These are phyloP conservation scores for Tetramorium simillimum DNA, from an alignment of 1,140 invertebrate species.

Conservation along the genomic window DNA sequence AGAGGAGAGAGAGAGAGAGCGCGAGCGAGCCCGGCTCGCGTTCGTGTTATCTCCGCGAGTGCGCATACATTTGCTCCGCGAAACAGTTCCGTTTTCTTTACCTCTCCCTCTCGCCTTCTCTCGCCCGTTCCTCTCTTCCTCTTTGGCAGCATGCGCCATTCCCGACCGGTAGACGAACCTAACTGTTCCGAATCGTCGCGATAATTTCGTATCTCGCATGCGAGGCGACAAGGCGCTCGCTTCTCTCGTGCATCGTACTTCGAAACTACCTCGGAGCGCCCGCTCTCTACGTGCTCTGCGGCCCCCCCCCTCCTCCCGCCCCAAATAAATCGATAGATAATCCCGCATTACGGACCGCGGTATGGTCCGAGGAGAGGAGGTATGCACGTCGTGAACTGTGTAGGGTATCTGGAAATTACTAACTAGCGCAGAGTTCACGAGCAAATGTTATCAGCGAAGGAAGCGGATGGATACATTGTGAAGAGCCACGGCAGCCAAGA, in stretches of 20 bases:
- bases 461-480: constrained; percentile 40
- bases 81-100: constrained; percentile 77
- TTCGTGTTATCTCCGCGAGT: constrained; percentile 77
- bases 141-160: constrained; percentile 59
- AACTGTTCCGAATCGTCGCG: constrained; percentile 78
- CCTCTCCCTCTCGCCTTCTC: constrained; percentile 49
- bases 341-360: constrained; percentile 57
- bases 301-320: background rate
- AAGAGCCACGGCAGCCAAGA: background rate
- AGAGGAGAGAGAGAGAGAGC: constrained; percentile 4
- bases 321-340: constrained; percentile 72
- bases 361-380: constrained; percentile 37
- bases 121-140: constrained; percentile 25
- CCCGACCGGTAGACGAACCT: constrained; percentile 78
- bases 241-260: constrained; percentile 61
- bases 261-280: constrained; percentile 54
- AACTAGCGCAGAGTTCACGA: constrained; percentile 56
- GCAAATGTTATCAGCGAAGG: constrained; percentile 52
- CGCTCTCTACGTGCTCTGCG: constrained; percentile 34
- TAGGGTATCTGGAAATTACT: constrained; percentile 53
- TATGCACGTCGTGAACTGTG: constrained; percentile 59
- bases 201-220: constrained; percentile 77
- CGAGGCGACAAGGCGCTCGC: constrained; percentile 55
- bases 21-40: constrained; percentile 39
- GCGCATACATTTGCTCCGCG: constrained; percentile 77